These are phyloP conservation scores for Shargacucullia verbasci DNA, from an alignment of 2,888 invertebrate genomes.

Conservation along the genomic window DNA sequence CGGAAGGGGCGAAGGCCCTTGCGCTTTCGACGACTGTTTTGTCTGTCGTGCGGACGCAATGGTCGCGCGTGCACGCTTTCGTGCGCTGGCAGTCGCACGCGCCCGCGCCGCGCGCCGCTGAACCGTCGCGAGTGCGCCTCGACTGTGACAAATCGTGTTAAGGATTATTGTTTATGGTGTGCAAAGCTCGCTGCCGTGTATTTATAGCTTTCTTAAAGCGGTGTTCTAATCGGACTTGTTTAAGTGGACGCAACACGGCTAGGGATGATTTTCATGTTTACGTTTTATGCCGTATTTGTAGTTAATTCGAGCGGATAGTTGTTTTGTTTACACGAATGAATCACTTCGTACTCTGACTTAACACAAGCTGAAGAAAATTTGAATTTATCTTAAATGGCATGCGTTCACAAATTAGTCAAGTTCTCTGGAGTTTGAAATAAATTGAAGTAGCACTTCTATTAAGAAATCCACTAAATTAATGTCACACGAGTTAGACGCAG, in stretches of 20 bases:
- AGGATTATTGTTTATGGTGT: slow-evolving; percentile 80
- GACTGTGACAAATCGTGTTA: slow-evolving; percentile 78
- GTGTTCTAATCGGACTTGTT: slow-evolving; percentile 72
- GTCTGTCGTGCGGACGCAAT: slow-evolving; percentile 84
- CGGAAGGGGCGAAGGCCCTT: slow-evolving; percentile 87
- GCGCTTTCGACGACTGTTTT: slow-evolving; percentile 77
- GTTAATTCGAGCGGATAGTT: slow-evolving; percentile 73
- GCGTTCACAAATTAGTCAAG: slow-evolving; percentile 52
- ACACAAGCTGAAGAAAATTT: slow-evolving; percentile 65
- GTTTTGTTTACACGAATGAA: slow-evolving; percentile 83
- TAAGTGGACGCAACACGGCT: slow-evolving; percentile 71
- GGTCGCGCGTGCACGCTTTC: slow-evolving; percentile 82
- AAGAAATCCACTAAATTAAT: slow-evolving; percentile 28
- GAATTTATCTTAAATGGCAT: slow-evolving; percentile 58
- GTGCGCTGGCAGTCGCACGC: slow-evolving; percentile 70
- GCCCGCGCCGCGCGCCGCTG: slow-evolving; percentile 63
- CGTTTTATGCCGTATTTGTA: slow-evolving; percentile 75
- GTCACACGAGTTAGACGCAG: slow-evolving; percentile 31
- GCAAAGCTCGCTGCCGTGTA: slow-evolving; percentile 72
- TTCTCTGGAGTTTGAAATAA: slow-evolving; percentile 36
- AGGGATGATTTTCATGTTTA: slow-evolving; percentile 75
- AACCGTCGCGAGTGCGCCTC: slow-evolving; percentile 58
- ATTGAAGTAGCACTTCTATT: slow-evolving; percentile 36
- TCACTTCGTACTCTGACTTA: slow-evolving; percentile 74
- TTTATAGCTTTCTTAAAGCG: slow-evolving; percentile 70